These are phyloP conservation scores for Hippasteria phrygiana DNA, from an alignment of 53 echinoderm and acorn worm genomes.

Conservation along the genomic window DNA sequence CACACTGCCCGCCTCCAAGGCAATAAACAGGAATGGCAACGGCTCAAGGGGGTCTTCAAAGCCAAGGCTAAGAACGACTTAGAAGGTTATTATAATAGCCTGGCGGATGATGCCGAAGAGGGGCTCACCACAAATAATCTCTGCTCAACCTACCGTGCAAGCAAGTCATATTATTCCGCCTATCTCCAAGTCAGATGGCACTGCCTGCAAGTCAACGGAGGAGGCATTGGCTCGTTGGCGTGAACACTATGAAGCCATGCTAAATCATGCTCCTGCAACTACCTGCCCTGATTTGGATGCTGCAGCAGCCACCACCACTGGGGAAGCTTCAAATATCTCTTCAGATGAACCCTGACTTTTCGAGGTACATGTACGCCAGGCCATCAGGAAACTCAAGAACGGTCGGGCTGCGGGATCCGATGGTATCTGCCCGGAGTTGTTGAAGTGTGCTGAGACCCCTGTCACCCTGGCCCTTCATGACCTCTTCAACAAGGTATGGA, in stretches of 20 bases:
- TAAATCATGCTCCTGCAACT: too few relatives aligned
- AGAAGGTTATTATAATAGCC: too few relatives aligned
- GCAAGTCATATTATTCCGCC: neutral
- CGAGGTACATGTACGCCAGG: neutral
- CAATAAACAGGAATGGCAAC: neutral
- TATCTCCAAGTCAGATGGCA: neutral
- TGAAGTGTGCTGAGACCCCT: neutral
- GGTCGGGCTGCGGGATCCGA: neutral
- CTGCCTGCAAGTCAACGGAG: neutral
- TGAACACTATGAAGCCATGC: neutral
- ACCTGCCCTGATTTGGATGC: too few relatives aligned
- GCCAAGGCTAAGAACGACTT: neutral
- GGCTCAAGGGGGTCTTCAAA: neutral
- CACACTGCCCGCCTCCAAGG: neutral
- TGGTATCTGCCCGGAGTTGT: neutral
- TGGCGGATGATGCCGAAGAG: neutral
- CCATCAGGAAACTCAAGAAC: neutral
- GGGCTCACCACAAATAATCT: neutral
- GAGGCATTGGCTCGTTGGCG: neutral
- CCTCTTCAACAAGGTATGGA: neutral
- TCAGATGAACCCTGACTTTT: neutral
- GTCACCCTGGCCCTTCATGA: neutral
- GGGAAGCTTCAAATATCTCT: neutral
- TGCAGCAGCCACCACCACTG: neutral
- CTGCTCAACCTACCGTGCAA: neutral